Evolutionary conservation across 1,140 invertebrate species (phyloP).

Genomic region (Bursaphelenchus mucronatus): DNA sequence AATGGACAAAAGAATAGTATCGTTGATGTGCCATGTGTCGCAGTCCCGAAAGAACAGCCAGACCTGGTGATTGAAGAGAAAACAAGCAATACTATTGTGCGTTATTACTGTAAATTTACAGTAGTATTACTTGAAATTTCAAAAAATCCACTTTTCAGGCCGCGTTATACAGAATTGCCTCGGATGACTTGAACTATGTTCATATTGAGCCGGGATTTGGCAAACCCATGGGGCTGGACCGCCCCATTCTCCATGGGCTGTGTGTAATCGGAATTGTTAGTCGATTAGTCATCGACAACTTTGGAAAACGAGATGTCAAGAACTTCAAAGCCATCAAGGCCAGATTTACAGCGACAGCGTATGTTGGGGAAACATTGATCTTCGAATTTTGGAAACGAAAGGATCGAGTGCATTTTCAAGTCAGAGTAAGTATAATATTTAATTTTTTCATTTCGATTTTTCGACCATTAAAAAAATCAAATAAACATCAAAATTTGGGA

Average conservation of each 20-base stretch:
- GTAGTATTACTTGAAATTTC: too few species aligned
- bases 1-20: too few species aligned
- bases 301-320: slow-evolving; percentile 72
- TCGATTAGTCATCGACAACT: slow-evolving; percentile 74
- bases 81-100: too few species aligned
- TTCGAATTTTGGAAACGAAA: slow-evolving; percentile 78
- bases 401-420: neutral
- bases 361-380: slow-evolving; percentile 81
- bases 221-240: slow-evolving; percentile 69
- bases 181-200: slow-evolving; percentile 84
- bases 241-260: slow-evolving; percentile 86
- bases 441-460: too few species aligned
- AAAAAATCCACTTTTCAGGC: slow-evolving; percentile 63
- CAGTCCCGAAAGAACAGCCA: too few species aligned
- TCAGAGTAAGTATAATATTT: too few species aligned
- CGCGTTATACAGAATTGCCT: slow-evolving; percentile 71
- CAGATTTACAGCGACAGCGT: slow-evolving; percentile 81
- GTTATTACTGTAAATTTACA: too few species aligned
- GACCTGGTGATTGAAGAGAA: too few species aligned
- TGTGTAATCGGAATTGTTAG: slow-evolving; percentile 81
- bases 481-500: too few species aligned
- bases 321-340: slow-evolving; percentile 83
- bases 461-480: too few species aligned
- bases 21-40: too few species aligned
- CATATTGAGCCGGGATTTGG: slow-evolving; percentile 87